These are phyloP conservation scores for Araneus ventricosus DNA, from an alignment of 1,140 invertebrate genomes.

Conservation along the genomic window DNA sequence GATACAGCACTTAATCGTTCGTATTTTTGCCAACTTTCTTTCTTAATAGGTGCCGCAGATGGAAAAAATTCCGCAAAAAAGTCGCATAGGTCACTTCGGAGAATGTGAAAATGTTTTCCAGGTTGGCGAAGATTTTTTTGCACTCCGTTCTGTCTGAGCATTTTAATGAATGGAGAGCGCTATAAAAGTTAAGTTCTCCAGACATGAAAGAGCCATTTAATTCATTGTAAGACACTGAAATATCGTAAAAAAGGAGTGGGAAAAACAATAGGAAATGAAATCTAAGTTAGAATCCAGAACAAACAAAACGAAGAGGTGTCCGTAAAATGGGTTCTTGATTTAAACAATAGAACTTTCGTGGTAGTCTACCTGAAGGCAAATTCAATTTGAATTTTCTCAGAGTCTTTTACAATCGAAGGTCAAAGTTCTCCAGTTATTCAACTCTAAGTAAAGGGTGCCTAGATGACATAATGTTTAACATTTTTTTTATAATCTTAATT, in stretches of 20 bases:
- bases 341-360: too few species aligned
- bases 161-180: background rate
- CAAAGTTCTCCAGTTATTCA: background rate
- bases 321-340: too few species aligned
- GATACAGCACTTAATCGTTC: constrained; percentile 50
- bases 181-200: background rate
- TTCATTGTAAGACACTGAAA: background rate
- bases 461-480: too few species aligned
- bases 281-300: background rate
- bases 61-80: background rate
- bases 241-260: background rate
- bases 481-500: background rate
- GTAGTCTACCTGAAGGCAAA: background rate
- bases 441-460: too few species aligned
- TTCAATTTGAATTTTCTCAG: background rate
- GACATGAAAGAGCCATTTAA: background rate
- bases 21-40: constrained; percentile 2
- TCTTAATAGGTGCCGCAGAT: constrained; percentile 5
- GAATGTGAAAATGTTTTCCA: background rate
- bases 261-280: background rate
- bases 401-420: background rate
- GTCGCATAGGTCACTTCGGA: constrained; percentile 16
- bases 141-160: background rate
- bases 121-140: background rate
- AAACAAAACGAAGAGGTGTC: too few species aligned